A percentile compares a stretch with the other conserved stretches of the same genome.
phyloP scores from a whole-genome alignment of 1,140 invertebrate species.

The Chelonus insularis region DNA sequence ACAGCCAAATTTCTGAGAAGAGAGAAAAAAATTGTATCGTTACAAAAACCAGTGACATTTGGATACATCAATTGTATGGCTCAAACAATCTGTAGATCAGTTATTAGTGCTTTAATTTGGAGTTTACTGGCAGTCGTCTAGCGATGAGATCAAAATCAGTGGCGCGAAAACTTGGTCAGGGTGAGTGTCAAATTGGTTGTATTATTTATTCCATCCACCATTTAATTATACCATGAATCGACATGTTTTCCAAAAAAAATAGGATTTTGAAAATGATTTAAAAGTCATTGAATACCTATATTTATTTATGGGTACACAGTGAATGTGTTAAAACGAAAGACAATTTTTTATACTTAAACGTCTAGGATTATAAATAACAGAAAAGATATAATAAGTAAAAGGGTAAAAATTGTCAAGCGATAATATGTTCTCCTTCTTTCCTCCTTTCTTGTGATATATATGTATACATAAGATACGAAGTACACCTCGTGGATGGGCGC shows the following conservation, averaged over 20 bases:
- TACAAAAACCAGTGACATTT: not conserved
- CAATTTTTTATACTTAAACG: not conserved
- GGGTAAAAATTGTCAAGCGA: not conserved
- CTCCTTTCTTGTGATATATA: not conserved
- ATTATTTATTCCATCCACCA: no score
- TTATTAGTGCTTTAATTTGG: slow-evolving; percentile 52
- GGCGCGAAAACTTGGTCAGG: slow-evolving; percentile 58
- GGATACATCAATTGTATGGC: slow-evolving; percentile 36
- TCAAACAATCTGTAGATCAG: slow-evolving; percentile 36
- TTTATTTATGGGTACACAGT: no score
- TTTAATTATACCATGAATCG: no score
- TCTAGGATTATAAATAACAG: not conserved
- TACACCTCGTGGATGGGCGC: slow-evolving; percentile 12
- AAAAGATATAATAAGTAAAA: not conserved
- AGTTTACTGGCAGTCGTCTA: slow-evolving; percentile 41
- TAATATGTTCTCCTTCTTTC: slow-evolving; percentile 2
- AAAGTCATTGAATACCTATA: no score
- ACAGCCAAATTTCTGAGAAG: no score
- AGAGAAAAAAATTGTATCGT: not conserved
- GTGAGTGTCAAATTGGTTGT: slow-evolving; percentile 43
- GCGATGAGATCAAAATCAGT: slow-evolving; percentile 61
- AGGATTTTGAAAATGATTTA: no score
- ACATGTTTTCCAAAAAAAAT: no score
- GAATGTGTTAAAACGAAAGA: not conserved
- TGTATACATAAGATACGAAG: not conserved